Conservation (phyloP, 2,888 invertebrate species). For the Smittia aterrima region DNA sequence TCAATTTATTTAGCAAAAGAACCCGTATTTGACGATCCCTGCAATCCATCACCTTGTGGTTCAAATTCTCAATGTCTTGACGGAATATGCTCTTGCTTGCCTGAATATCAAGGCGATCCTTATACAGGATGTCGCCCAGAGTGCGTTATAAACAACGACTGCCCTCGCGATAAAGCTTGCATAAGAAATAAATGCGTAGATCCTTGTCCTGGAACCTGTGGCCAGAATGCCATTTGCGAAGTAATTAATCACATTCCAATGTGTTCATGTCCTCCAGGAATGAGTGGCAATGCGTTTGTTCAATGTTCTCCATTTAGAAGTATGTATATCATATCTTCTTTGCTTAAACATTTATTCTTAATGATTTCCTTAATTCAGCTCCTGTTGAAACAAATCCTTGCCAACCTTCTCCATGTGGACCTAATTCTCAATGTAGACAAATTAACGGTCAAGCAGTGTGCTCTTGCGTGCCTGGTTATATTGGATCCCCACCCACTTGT, state of each 20-base stretch:
- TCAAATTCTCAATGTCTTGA: conserved; percentile 62
- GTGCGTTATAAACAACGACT: conserved; percentile 66
- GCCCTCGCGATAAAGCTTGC: conserved; percentile 65
- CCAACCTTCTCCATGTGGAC: conserved; percentile 65
- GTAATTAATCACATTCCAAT: conserved; percentile 84
- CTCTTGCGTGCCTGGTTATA: conserved; percentile 65
- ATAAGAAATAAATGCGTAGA: conserved; percentile 70
- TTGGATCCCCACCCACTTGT: conserved; percentile 70
- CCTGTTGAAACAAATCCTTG: conserved; percentile 58
- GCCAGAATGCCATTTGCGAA: conserved; percentile 70
- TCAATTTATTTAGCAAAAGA: conserved; percentile 54
- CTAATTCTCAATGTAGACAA: conserved; percentile 69
- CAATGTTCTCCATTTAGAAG: conserved; percentile 55
- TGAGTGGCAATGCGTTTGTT: conserved; percentile 70
- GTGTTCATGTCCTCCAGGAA: conserved; percentile 72
- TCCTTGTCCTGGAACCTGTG: conserved; percentile 70
- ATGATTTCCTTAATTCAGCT: conserved; percentile 50
- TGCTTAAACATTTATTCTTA: conserved; percentile 56
- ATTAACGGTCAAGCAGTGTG: conserved; percentile 68
- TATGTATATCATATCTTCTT: conserved; percentile 55
- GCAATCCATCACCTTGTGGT: conserved; percentile 64
- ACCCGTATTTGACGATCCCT: conserved; percentile 55
- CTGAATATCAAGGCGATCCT: conserved; percentile 76
- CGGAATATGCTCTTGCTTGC: conserved; percentile 68
- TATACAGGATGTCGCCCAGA: conserved; percentile 84